phyloP scores from a whole-genome alignment of 2,113 vertebrate genomes.

The Triplophysa rosa region DNA sequence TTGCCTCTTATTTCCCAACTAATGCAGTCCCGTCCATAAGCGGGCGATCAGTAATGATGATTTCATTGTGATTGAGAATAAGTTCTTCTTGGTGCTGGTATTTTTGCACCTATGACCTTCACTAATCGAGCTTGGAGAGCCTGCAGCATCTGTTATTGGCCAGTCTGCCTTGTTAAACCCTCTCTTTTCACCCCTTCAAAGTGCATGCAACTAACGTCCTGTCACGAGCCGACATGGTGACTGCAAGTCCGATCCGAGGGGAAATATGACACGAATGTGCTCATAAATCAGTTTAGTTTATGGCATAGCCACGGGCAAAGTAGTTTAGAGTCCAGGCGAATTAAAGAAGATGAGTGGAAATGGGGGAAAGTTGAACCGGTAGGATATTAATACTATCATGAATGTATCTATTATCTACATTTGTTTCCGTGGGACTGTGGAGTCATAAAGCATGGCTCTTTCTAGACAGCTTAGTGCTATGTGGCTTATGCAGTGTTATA shows the following conservation, averaged over 20 bases:
- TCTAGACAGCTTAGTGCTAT: slow-evolving; percentile 63
- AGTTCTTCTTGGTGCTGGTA: slow-evolving; percentile 51
- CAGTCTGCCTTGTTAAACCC: slow-evolving; percentile 71
- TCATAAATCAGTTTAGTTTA: slow-evolving; percentile 79
- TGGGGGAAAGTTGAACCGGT: slow-evolving; percentile 65
- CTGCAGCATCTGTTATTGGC: slow-evolving; percentile 66
- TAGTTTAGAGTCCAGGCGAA: slow-evolving; percentile 72
- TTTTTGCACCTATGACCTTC: slow-evolving; percentile 69
- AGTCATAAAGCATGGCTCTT: slow-evolving; percentile 71
- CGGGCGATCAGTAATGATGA: slow-evolving; percentile 36
- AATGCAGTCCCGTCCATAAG: slow-evolving; percentile 22
- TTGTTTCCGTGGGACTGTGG: slow-evolving; percentile 68
- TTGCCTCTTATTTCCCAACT: slow-evolving; percentile 40
- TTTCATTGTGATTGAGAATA: slow-evolving; percentile 53
- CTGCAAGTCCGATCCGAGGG: slow-evolving; percentile 71
- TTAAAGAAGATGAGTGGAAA: slow-evolving; percentile 65
- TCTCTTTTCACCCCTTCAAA: slow-evolving; percentile 60
- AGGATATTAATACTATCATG: slow-evolving; percentile 77
- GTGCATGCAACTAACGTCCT: slow-evolving; percentile 64
- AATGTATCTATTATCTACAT: slow-evolving; percentile 77
- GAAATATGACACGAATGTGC: slow-evolving; percentile 80
- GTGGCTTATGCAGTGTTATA: slow-evolving; percentile 66
- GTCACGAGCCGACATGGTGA: slow-evolving; percentile 66
- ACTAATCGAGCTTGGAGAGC: slow-evolving; percentile 54
- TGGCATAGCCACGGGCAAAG: slow-evolving; percentile 77